Evolutionary conservation across 2,888 invertebrate genomes (phyloP).

Genomic region (Microchrysa polita): DNA sequence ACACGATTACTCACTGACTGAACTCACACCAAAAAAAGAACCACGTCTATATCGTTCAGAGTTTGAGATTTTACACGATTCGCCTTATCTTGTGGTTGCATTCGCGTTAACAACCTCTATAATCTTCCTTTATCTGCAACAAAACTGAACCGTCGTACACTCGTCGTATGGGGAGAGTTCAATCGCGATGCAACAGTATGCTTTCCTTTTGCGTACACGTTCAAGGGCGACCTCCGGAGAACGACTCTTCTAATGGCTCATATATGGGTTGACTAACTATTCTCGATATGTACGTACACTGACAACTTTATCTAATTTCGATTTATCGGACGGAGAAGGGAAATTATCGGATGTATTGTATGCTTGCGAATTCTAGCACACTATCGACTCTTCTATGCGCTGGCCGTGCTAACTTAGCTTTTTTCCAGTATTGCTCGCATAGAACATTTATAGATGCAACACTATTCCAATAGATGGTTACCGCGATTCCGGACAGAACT

Average conservation of each 20-base stretch:
- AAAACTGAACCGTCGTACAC: not conserved
- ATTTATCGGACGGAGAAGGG: not conserved
- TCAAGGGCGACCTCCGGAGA: not conserved
- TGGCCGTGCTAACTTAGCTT: not conserved
- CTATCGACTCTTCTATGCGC: not conserved
- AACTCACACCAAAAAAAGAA: not conserved
- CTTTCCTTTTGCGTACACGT: not conserved
- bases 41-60: not conserved
- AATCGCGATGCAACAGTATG: not conserved
- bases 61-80: conserved; percentile 14
- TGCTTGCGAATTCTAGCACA: conserved; percentile 20
- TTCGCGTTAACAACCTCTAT: conserved; percentile 2
- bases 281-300: not conserved
- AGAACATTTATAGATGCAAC: not conserved
- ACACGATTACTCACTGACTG: conserved; percentile 16
- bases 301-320: conserved; percentile 14
- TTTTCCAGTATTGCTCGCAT: not conserved
- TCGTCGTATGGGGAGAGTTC: no score
- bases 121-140: conserved; percentile 1
- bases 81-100: conserved; percentile 14
- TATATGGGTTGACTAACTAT: not conserved
- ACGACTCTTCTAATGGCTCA: conserved; percentile 1
- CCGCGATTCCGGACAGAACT: not conserved
- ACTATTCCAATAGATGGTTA: no score
- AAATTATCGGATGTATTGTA: not conserved